phyloP scores from a whole-genome alignment of 1,140 invertebrate species.

The Drosophila burlai region DNA sequence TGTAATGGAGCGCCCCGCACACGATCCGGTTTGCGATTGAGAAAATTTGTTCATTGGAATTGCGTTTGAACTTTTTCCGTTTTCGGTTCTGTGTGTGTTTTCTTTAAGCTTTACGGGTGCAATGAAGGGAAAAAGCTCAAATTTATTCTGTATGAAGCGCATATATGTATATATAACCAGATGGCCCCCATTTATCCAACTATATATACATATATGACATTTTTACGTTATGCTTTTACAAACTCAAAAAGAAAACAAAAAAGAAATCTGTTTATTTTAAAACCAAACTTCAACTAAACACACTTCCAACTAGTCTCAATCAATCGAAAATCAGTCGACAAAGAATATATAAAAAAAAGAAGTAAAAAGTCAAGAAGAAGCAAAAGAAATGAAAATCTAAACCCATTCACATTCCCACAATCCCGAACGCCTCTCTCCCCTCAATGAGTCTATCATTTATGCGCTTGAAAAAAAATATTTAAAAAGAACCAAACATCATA shows the following conservation, averaged over 20 bases:
- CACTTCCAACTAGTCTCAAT: slow-evolving; percentile 77
- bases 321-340: slow-evolving; percentile 59
- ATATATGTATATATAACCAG: slow-evolving; percentile 50
- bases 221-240: slow-evolving; percentile 52
- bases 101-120: slow-evolving; percentile 74
- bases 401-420: slow-evolving; percentile 82
- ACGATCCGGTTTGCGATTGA: slow-evolving; percentile 26
- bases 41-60: slow-evolving; percentile 45
- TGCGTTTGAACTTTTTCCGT: slow-evolving; percentile 56
- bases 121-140: slow-evolving; percentile 85
- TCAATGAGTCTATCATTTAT: slow-evolving; percentile 85
- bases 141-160: slow-evolving; percentile 56
- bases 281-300: slow-evolving; percentile 71
- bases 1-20: not conserved
- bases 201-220: slow-evolving; percentile 54
- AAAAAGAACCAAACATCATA: slow-evolving; percentile 57
- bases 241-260: slow-evolving; percentile 25
- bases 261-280: slow-evolving; percentile 42
- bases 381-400: slow-evolving; percentile 62
- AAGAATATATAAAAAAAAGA: slow-evolving; percentile 14
- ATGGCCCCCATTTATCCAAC: slow-evolving; percentile 20
- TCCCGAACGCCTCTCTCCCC: slow-evolving; percentile 83
- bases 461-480: slow-evolving; percentile 66
- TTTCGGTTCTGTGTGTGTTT: slow-evolving; percentile 54
- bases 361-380: slow-evolving; percentile 39